Conservation (phyloP, 2,113 vertebrate species). For the Myrmecobius fasciatus region DNA sequence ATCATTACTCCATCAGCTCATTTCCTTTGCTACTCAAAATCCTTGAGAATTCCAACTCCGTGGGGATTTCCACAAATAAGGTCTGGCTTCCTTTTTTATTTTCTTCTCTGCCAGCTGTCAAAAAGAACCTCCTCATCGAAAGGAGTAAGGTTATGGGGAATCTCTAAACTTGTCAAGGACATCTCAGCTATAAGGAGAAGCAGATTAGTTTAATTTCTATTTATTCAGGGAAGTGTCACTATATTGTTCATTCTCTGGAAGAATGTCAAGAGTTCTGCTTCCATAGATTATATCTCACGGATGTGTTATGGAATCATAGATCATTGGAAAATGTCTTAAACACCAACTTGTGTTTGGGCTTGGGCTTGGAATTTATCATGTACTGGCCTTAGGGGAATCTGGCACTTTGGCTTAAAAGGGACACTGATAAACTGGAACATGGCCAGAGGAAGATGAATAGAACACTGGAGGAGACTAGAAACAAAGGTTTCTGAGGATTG, state of each 20-base stretch:
- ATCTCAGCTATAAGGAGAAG: conserved; percentile 70
- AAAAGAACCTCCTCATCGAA: conserved; percentile 65
- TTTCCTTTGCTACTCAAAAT: conserved; percentile 25
- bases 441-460: neutral
- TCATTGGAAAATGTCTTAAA: conserved; percentile 71
- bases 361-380: neutral
- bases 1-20: conserved; percentile 48
- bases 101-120: conserved; percentile 26
- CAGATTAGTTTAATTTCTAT: conserved; percentile 80
- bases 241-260: conserved; percentile 65
- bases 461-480: neutral
- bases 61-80: neutral
- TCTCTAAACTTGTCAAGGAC: conserved; percentile 65
- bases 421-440: neutral
- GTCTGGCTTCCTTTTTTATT: conserved; percentile 20
- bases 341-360: conserved; percentile 63
- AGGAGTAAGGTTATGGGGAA: conserved; percentile 25
- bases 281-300: conserved; percentile 68
- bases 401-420: neutral
- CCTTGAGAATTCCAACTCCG: conserved; percentile 62
- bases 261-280: conserved; percentile 63
- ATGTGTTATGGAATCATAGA: conserved; percentile 66
- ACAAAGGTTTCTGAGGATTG: neutral
- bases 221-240: conserved; percentile 71
- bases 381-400: neutral